Percentiles rank a stretch among this genome's conserved stretches.
Evolutionary conservation across 2,797 vertebrate genomes (phyloP).

Genomic region (Gymnopithys bicolor): DNA sequence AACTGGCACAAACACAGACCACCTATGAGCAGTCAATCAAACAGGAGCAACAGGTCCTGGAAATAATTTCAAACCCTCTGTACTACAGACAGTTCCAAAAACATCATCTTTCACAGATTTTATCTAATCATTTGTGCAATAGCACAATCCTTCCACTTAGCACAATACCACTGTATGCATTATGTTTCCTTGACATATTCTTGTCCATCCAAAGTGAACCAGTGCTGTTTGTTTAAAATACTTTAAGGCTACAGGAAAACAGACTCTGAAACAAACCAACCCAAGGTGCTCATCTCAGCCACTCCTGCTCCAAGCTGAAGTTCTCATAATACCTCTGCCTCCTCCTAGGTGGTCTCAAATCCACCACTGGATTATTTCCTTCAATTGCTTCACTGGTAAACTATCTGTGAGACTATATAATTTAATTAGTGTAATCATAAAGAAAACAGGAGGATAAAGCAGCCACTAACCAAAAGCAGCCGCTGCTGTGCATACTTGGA

Average conservation of each 20-base stretch:
- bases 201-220: not conserved
- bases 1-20: not conserved
- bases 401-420: not conserved
- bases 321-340: not conserved
- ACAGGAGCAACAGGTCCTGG: not conserved
- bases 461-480: not conserved
- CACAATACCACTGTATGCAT: accelerated
- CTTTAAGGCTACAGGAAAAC: not conserved
- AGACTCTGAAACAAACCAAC: not conserved
- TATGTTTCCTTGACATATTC: not conserved
- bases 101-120: not conserved
- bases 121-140: not conserved
- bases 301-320: not conserved
- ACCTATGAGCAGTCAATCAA: not conserved
- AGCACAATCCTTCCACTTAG: not conserved
- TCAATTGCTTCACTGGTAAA: not conserved
- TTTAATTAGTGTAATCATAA: conserved; percentile 24
- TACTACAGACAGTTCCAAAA: not conserved
- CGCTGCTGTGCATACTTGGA: not conserved
- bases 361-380: not conserved
- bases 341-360: not conserved
- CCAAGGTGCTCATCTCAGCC: not conserved
- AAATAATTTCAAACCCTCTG: not conserved
- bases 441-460: conserved; percentile 51
- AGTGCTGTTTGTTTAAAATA: not conserved